phyloP scores from a whole-genome alignment of 2,797 vertebrate genomes.

The Takifugu ocellatus region DNA sequence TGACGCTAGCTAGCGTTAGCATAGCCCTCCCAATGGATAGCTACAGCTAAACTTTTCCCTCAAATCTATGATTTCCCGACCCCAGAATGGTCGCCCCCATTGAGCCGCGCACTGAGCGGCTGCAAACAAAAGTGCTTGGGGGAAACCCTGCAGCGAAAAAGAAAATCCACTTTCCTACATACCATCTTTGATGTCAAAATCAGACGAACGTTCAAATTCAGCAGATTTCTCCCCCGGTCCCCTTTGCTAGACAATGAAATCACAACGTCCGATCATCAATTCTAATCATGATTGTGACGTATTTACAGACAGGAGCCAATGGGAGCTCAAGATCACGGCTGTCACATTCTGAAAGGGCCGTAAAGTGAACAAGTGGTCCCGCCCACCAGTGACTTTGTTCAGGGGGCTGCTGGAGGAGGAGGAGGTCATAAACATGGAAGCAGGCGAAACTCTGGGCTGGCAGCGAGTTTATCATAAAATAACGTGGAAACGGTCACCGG shows the following conservation, averaged over 20 bases:
- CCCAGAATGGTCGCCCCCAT: constrained; percentile 29
- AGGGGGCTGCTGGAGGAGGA: constrained; percentile 47
- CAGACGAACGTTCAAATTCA: constrained; percentile 80
- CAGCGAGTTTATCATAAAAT: too few relatives aligned
- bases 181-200: constrained; percentile 75
- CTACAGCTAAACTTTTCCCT: constrained; percentile 75
- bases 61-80: constrained; percentile 66
- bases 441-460: constrained; percentile 13
- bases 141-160: constrained; percentile 1
- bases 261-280: constrained; percentile 99
- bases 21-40: constrained; percentile 60
- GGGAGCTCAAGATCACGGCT: constrained; percentile 78
- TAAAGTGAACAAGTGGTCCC: constrained; percentile 68
- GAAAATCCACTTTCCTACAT: constrained; percentile 51
- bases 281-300: constrained; percentile 99
- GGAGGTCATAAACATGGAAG: constrained; percentile 66
- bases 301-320: constrained; percentile 89
- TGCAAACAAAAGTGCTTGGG: accelerated
- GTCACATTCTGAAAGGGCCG: constrained; percentile 78
- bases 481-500: too few relatives aligned
- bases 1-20: constrained; percentile 52
- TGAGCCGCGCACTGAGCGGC: constrained; percentile 22
- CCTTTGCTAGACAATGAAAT: constrained; percentile 98
- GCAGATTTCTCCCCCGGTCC: constrained; percentile 87
- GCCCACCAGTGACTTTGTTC: constrained; percentile 77